A percentile compares a stretch with the other conserved stretches of the same genome.
Evolutionary conservation across 2,113 vertebrate species (phyloP).

Genomic region (Casuarius casuarius): DNA sequence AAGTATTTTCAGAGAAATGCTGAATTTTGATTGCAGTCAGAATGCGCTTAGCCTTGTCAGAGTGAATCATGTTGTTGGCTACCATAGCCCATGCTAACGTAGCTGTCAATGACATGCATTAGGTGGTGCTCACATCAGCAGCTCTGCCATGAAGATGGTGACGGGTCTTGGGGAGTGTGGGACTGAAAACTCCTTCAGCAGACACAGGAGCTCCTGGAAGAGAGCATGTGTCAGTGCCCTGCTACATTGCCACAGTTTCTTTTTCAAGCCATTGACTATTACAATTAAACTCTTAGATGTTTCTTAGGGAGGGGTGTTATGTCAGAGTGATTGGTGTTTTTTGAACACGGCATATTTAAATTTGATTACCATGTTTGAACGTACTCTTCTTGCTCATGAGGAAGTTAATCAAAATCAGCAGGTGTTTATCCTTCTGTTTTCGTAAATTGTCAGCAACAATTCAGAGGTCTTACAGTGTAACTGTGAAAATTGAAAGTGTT

Average conservation of each 20-base stretch:
- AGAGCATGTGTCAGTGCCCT: neutral
- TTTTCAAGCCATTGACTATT: neutral
- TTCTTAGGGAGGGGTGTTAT: neutral
- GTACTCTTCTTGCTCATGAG: neutral
- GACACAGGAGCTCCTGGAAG: neutral
- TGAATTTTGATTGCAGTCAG: neutral
- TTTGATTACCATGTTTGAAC: neutral
- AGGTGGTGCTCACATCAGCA: neutral
- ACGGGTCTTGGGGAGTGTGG: neutral
- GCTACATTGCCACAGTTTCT: neutral
- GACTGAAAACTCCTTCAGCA: neutral
- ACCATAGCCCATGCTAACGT: neutral
- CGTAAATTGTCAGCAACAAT: neutral
- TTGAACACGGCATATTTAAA: neutral
- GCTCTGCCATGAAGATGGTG: neutral
- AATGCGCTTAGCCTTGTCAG: neutral
- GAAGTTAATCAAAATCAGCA: conserved; percentile 7
- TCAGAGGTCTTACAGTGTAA: conserved; percentile 17
- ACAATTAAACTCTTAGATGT: neutral
- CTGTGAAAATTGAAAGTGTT: conserved; percentile 5
- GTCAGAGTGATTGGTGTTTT: neutral
- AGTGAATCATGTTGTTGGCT: neutral
- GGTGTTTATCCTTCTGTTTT: neutral
- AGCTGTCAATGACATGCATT: neutral
- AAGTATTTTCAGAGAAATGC: neutral